Evolutionary conservation across 2,797 vertebrate genomes (phyloP), one percentile per base, ranked within the genome.

Genomic region (Karalla daura): DNA sequence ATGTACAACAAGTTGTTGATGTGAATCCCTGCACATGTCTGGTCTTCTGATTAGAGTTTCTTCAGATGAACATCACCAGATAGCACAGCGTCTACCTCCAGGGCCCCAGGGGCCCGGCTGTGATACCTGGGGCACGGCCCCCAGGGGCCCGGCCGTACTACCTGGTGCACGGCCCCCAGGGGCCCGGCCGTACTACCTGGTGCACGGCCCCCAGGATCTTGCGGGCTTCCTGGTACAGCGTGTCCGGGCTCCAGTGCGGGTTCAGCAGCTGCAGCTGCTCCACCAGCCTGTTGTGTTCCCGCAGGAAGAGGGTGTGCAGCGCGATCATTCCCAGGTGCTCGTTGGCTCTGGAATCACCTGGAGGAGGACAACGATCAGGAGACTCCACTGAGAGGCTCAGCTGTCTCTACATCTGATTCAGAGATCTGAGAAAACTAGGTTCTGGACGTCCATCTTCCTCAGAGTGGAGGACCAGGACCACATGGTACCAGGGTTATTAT

Each of bases 321-420:
- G 91, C 93, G 1, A 94, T 92, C 90, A 95, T 93, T 36, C 94
- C 94, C 78, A 94, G 83, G 63, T 95, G 92, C 44, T 95, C 93
- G 40, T 95, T 95, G 20, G 88, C 92, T 80, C 93, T 87, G 0
- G 93, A 92, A 71, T 95, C 93, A 40, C 93, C 94, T 95, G 72
- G 20, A 41, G 72, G 20, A 41, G 68, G 55, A 63, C 15, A 51
- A 3, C 0, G 15, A 37, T 41, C 0, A 5, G 77, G 11, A 77
- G n/a, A n/a, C n/a, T n/a, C n/a, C n/a, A n/a, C n/a, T n/a, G n/a
- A n/a, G n/a, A n/a, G n/a, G n/a, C n/a, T n/a, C n/a, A n/a, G n/a
- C n/a, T n/a, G n/a, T n/a, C n/a, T n/a, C n/a, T n/a, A 25, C 28
- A 50, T 21, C 33, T 33, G 17, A 67, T 12, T 18, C 24, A 53